Conservation (phyloP, 2,113 vertebrate species). For the Muscicapa adusta region DNA sequence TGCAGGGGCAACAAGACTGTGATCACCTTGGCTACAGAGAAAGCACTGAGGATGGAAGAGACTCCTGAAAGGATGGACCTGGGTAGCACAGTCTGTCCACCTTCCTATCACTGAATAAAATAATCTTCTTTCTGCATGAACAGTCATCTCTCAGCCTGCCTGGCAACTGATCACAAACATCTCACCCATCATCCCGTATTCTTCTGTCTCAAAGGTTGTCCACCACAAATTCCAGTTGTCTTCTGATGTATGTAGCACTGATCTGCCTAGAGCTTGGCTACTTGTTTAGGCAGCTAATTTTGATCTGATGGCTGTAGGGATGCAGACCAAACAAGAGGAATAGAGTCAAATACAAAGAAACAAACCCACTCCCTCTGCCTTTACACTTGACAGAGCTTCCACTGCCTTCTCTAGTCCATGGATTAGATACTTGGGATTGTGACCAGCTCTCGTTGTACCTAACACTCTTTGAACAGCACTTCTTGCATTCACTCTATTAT, state of each 20-base stretch:
- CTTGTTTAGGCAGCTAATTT: not conserved
- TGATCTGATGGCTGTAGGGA: not conserved
- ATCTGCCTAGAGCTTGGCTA: not conserved
- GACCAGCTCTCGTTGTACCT: not conserved
- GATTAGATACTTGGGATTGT: not conserved
- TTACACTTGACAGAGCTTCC: not conserved
- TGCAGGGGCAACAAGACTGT: not conserved
- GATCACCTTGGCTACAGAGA: not conserved
- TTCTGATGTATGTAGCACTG: not conserved
- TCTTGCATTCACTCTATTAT: not conserved
- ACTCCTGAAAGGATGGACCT: not conserved
- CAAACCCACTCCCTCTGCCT: not conserved
- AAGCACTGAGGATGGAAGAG: not conserved
- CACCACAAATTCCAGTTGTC: not conserved
- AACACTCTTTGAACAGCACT: not conserved
- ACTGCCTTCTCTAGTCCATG: not conserved
- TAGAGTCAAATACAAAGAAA: not conserved
- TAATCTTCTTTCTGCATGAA: not conserved
- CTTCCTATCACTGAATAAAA: not conserved
- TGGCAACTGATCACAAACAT: not conserved
- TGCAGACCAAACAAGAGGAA: not conserved
- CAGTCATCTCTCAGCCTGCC: not conserved
- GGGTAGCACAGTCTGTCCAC: not conserved
- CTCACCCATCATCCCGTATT: not conserved
- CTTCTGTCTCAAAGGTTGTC: not conserved